A percentile compares a stretch with the other conserved stretches of the same genome.
phyloP scores from a whole-genome alignment of 2,113 vertebrate species.

The Caranx melampygus region DNA sequence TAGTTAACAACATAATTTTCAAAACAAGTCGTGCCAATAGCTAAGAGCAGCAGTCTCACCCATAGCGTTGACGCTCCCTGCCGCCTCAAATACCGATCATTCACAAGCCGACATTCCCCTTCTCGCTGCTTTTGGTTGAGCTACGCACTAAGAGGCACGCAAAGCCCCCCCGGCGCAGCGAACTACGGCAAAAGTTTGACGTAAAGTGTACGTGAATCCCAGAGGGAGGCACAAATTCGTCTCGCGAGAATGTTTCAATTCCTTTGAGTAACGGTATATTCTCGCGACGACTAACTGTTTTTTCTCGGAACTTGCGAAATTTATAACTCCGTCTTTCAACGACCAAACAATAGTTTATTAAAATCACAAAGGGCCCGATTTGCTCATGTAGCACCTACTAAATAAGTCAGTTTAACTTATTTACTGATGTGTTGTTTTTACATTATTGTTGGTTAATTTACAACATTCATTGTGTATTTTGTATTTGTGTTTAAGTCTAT shows the following conservation, averaged over 20 bases:
- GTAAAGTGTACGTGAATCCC: conserved; percentile 69
- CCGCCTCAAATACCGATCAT: conserved; percentile 81
- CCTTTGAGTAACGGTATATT: conserved; percentile 20
- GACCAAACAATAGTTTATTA: not conserved
- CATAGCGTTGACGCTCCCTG: conserved; percentile 83
- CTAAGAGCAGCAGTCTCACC: conserved; percentile 73
- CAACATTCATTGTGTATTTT: not conserved
- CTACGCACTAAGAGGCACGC: conserved; percentile 59
- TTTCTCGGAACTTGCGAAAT: not conserved
- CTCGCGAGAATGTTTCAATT: conserved; percentile 65
- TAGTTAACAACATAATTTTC: not conserved
- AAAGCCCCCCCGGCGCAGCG: fast-evolving
- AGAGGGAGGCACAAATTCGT: not conserved
- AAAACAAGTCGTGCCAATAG: not conserved
- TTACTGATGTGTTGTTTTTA: not conserved
- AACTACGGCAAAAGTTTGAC: conserved; percentile 16
- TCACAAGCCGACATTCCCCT: conserved; percentile 84
- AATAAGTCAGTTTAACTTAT: not conserved
- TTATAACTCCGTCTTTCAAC: not conserved
- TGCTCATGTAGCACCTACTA: not conserved
- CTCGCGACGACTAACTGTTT: conserved; percentile 53
- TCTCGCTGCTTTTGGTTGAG: conserved; percentile 39
- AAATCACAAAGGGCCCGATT: not conserved
- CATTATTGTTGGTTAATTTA: not conserved
- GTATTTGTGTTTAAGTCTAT: not conserved